phyloP scores from a whole-genome alignment of 2,113 vertebrate species.

The Hassar affinis region DNA sequence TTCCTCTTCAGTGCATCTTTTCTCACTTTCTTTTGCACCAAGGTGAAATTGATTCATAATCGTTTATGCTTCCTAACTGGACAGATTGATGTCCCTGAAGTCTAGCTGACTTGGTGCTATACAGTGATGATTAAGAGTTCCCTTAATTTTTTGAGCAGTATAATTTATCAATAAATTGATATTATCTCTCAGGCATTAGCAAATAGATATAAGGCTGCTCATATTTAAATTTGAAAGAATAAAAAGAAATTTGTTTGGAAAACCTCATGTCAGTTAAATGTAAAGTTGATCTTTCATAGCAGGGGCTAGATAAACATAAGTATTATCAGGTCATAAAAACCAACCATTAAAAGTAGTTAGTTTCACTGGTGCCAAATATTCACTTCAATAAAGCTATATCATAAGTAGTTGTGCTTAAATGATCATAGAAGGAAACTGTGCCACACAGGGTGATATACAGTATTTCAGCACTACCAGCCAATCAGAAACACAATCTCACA shows the following conservation, averaged over 20 bases:
- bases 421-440: not conserved
- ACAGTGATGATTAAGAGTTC: too few species aligned
- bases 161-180: not conserved
- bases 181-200: not conserved
- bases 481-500: not conserved
- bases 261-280: not conserved
- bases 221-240: not conserved
- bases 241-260: not conserved
- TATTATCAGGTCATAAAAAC: too few species aligned
- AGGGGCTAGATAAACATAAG: not conserved
- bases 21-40: too few species aligned
- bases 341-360: not conserved
- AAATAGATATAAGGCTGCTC: not conserved
- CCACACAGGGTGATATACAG: not conserved
- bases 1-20: too few species aligned
- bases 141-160: too few species aligned
- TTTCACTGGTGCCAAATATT: not conserved
- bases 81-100: too few species aligned
- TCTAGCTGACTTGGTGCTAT: too few species aligned
- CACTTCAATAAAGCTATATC: not conserved
- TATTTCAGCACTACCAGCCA: not conserved
- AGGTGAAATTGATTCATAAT: too few species aligned
- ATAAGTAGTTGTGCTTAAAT: not conserved
- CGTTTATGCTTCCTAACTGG: too few species aligned
- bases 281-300: not conserved